phyloP scores from a whole-genome alignment of 2,888 invertebrate species.

The Lochmaea capreae region DNA sequence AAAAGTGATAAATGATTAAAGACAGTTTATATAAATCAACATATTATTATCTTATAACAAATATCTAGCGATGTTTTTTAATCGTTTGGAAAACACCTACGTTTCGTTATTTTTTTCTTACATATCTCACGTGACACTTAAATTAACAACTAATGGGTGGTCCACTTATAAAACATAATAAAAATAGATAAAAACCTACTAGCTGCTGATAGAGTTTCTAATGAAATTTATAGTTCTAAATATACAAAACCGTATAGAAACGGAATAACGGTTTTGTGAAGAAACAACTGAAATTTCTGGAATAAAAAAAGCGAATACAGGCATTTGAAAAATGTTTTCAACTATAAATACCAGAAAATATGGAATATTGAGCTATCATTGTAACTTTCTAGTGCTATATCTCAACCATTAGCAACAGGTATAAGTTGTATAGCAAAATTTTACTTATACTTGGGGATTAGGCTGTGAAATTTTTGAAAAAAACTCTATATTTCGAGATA shows the following conservation, averaged over 20 bases:
- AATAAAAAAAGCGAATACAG: no score
- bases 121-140: not conserved
- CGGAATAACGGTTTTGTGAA: not conserved
- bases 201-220: not conserved
- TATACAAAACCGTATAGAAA: not conserved
- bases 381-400: no score
- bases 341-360: no score
- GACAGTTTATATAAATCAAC: conserved; percentile 27
- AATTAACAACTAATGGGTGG: conserved; percentile 18
- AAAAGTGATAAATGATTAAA: conserved; percentile 30
- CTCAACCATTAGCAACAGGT: no score
- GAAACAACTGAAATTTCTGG: no score
- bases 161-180: not conserved
- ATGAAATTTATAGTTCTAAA: not conserved
- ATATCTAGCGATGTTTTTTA: conserved; percentile 23
- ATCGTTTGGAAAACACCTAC: conserved; percentile 12
- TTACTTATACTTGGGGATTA: no score
- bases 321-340: no score
- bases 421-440: no score
- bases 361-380: no score
- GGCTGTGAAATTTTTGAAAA: no score
- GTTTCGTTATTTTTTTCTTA: conserved; percentile 4
- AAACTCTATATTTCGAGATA: no score
- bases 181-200: not conserved
- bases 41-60: conserved; percentile 31